Conservation (phyloP, 1,140 invertebrate genomes). For the Pantala flavescens region DNA sequence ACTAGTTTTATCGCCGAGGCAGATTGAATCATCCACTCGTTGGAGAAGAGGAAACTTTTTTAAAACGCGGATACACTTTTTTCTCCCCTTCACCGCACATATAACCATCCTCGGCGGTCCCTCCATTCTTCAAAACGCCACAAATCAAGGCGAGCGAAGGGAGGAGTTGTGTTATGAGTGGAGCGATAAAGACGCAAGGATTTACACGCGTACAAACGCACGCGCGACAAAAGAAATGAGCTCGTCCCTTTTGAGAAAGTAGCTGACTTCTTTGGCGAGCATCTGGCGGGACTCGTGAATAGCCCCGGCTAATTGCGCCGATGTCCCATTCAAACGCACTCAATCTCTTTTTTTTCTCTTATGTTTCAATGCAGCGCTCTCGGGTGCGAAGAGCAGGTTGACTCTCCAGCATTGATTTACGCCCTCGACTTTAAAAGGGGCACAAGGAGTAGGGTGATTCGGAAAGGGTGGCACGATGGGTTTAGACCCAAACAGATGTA, state of each 20-base stretch:
- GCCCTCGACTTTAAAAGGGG: no score
- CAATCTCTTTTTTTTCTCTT: not conserved
- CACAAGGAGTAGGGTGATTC: no score
- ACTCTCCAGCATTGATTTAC: no score
- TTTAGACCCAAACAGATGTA: no score
- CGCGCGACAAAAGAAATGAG: not conserved
- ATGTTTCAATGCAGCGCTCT: no score
- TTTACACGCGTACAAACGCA: not conserved
- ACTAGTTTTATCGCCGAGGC: not conserved
- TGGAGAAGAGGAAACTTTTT: not conserved
- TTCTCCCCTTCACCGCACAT: no score
- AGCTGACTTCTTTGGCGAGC: not conserved
- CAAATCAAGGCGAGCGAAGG: not conserved
- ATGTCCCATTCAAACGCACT: not conserved
- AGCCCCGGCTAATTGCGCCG: not conserved
- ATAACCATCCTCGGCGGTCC: not conserved
- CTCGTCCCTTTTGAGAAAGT: not conserved
- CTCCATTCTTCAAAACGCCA: slow-evolving; percentile 4
- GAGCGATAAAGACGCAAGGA: not conserved
- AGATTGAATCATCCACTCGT: not conserved
- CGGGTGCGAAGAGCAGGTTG: no score
- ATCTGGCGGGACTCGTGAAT: not conserved
- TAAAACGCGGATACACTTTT: no score
- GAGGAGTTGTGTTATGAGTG: not conserved
- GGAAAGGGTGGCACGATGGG: no score